Conservation (phyloP, 2,888 invertebrate genomes). For the Philhelius pedissequus region DNA sequence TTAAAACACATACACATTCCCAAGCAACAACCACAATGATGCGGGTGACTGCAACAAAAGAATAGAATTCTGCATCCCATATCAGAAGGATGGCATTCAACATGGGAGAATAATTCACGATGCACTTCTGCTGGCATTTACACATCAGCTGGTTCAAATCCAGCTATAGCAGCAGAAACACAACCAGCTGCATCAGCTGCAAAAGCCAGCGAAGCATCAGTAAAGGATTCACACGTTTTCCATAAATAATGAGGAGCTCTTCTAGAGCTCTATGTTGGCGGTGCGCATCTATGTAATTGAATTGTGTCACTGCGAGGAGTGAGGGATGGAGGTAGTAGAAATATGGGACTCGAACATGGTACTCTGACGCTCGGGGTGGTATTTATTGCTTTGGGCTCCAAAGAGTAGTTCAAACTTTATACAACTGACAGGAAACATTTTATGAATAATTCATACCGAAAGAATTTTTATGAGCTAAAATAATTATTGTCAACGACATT, state of each 20-base stretch:
- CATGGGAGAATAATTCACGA: conserved; percentile 46
- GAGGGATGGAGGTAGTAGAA: neutral
- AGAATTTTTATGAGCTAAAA: neutral
- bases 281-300: conserved; percentile 64
- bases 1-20: conserved; percentile 2
- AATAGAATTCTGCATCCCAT: neutral
- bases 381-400: neutral
- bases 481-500: too few relatives aligned
- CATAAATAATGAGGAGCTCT: conserved; percentile 60
- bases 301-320: conserved; percentile 48
- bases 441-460: neutral
- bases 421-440: neutral
- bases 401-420: neutral
- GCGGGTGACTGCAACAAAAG: conserved; percentile 17
- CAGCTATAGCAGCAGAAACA: neutral
- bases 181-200: neutral
- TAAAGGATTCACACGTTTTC: conserved; percentile 54
- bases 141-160: conserved; percentile 1
- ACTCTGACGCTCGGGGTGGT: neutral
- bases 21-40: conserved; percentile 9
- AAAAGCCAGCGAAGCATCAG: conserved; percentile 12
- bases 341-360: conserved; percentile 43
- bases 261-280: conserved; percentile 45
- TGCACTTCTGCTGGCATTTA: neutral
- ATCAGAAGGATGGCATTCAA: neutral